These are phyloP conservation scores for Tuberolachnus salignus DNA, from an alignment of 2,888 invertebrate species.

Conservation along the genomic window DNA sequence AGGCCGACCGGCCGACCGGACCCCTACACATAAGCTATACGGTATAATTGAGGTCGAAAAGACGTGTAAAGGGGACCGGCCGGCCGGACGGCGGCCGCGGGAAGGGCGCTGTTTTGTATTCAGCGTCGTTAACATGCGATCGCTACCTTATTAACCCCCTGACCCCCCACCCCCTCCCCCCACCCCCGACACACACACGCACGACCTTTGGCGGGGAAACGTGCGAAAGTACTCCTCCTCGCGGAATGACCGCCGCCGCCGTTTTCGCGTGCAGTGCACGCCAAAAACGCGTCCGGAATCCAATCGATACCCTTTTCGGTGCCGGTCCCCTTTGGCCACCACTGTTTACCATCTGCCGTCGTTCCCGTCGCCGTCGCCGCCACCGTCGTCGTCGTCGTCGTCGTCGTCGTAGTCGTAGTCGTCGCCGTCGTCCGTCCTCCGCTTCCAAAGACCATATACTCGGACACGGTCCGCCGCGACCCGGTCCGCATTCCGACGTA, in stretches of 20 bases:
- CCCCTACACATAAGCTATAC: background rate
- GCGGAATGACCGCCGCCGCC: conserved; percentile 14
- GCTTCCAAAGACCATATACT: background rate
- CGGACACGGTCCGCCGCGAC: conserved; percentile 28
- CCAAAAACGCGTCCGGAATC: background rate
- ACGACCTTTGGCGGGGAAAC: background rate
- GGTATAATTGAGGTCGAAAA: conserved; percentile 55
- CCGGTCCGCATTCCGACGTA: background rate
- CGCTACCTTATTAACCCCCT: conserved; percentile 31
- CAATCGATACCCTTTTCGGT: conserved; percentile 17
- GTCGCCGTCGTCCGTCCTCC: background rate
- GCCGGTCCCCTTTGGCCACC: conserved; percentile 18
- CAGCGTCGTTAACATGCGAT: conserved; percentile 53
- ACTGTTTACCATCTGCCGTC: conserved; percentile 28
- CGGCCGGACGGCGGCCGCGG: background rate
- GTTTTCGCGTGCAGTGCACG: conserved; percentile 3
- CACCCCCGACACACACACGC: background rate
- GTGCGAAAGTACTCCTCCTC: conserved; percentile 26
- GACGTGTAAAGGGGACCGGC: conserved; percentile 45
- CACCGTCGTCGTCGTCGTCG: background rate
- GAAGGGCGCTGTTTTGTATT: conserved; percentile 49
- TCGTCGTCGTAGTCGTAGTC: background rate
- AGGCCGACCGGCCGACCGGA: background rate
- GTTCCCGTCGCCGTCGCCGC: background rate
- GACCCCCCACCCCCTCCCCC: background rate